Conservation (phyloP, 1,140 invertebrate species). For the Varroa destructor region DNA sequence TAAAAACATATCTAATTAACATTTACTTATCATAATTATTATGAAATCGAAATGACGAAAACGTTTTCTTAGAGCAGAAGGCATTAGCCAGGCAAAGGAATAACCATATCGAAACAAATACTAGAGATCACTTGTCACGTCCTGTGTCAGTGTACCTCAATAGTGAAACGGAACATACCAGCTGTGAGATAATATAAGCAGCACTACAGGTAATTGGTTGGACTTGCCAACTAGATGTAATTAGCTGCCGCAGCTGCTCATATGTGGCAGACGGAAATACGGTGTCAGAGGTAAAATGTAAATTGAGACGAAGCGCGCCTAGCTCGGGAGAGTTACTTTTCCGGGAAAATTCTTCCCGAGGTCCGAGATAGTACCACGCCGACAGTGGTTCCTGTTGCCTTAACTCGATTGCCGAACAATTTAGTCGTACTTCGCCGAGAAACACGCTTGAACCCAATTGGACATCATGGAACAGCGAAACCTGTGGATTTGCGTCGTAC, state of each 20-base stretch:
- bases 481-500: conserved; percentile 37
- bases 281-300: conserved; percentile 74
- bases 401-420: conserved; percentile 49
- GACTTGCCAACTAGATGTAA: conserved; percentile 36
- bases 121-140: too few species aligned
- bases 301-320: conserved; percentile 64
- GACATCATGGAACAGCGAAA: conserved; percentile 70
- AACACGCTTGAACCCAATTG: conserved; percentile 60
- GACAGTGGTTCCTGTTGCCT: conserved; percentile 40
- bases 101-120: too few species aligned
- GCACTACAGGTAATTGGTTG: conserved; percentile 69
- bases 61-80: too few species aligned
- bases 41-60: too few species aligned
- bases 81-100: too few species aligned
- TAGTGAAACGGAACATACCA: conserved; percentile 46
- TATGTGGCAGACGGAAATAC: conserved; percentile 69
- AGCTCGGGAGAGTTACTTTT: conserved; percentile 46
- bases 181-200: conserved; percentile 70
- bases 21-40: too few species aligned
- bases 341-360: conserved; percentile 40
- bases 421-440: conserved; percentile 68
- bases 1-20: too few species aligned
- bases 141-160: too few species aligned
- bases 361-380: conserved; percentile 65
- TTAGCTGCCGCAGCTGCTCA: conserved; percentile 55